phyloP scores from a whole-genome alignment of 2,797 vertebrate genomes.

The Gambusia yucatana region DNA sequence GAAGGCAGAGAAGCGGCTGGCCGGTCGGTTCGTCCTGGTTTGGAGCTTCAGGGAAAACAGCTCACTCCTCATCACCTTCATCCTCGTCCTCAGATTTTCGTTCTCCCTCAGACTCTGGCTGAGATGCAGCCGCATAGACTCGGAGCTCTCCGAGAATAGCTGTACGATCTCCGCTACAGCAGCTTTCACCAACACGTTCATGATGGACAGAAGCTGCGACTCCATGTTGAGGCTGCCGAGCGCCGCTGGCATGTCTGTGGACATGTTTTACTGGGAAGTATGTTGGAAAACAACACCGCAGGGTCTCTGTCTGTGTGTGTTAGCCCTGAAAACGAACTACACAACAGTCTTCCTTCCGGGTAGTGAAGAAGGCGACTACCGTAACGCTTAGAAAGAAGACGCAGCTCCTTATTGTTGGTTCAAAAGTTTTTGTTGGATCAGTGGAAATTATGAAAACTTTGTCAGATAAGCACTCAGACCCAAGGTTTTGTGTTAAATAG shows the following conservation, averaged over 20 bases:
- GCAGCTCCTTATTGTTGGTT: not conserved
- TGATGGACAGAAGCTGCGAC: slow-evolving; percentile 76
- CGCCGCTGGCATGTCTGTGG: slow-evolving; percentile 51
- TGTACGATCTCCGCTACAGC: slow-evolving; percentile 77
- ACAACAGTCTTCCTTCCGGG: slow-evolving; percentile 64
- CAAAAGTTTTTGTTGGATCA: not conserved
- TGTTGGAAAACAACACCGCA: slow-evolving; percentile 4
- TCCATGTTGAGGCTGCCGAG: slow-evolving; percentile 62
- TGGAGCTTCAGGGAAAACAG: slow-evolving; percentile 75
- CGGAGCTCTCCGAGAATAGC: slow-evolving; percentile 75
- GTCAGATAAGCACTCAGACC: not conserved
- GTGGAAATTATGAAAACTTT: not conserved
- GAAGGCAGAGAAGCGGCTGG: slow-evolving; percentile 56
- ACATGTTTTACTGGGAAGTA: slow-evolving; percentile 47
- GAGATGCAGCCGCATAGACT: slow-evolving; percentile 68
- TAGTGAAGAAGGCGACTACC: slow-evolving; percentile 56
- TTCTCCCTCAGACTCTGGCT: slow-evolving; percentile 78
- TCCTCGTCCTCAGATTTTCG: slow-evolving; percentile 72
- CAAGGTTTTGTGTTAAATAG: not conserved
- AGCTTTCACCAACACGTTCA: slow-evolving; percentile 77
- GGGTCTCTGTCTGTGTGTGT: not conserved
- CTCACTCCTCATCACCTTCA: slow-evolving; percentile 78
- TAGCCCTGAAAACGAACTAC: slow-evolving; percentile 39
- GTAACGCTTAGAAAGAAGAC: slow-evolving; percentile 51
- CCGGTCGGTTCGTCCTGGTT: slow-evolving; percentile 64